These are phyloP conservation scores for Myotis pilosus DNA, from an alignment of 2,797 vertebrate species.

Conservation along the genomic window DNA sequence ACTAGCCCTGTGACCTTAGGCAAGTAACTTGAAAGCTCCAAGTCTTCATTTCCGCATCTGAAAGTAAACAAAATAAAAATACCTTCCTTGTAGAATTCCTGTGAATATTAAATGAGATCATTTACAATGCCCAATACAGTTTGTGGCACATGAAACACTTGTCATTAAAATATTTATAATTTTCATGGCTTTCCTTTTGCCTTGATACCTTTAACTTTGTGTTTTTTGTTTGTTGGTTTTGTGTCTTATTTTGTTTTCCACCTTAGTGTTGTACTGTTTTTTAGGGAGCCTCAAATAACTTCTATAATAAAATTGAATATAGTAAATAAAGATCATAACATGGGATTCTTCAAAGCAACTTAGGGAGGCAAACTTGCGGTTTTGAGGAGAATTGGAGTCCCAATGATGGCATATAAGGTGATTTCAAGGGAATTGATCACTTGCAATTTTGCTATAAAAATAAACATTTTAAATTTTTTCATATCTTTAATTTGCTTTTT, in stretches of 20 bases:
- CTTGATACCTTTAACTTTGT: not conserved
- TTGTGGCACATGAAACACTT: not conserved
- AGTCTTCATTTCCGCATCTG: not conserved
- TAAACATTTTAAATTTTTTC: not conserved
- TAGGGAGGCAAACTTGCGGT: not conserved
- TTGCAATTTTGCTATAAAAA: not conserved
- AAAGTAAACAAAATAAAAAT: slow-evolving; percentile 4
- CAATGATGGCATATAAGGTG: not conserved
- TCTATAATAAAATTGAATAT: not conserved
- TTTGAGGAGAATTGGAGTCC: not conserved
- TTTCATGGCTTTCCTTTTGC: not conserved
- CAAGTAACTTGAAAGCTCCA: not conserved
- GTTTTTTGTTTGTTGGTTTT: not conserved
- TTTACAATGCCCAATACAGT: not conserved
- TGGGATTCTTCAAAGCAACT: not conserved
- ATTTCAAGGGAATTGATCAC: not conserved
- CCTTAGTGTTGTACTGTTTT: not conserved
- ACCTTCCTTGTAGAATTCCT: not conserved
- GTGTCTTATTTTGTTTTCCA: not conserved
- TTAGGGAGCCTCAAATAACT: not conserved
- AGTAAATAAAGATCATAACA: not conserved
- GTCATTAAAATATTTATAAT: not conserved
- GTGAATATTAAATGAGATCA: not conserved
- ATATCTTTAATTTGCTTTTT: not conserved
- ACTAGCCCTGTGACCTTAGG: not conserved